Base-by-base conservation (phyloP, 2,113 vertebrate genomes). In the Peucedramus taeniatus region DNA sequence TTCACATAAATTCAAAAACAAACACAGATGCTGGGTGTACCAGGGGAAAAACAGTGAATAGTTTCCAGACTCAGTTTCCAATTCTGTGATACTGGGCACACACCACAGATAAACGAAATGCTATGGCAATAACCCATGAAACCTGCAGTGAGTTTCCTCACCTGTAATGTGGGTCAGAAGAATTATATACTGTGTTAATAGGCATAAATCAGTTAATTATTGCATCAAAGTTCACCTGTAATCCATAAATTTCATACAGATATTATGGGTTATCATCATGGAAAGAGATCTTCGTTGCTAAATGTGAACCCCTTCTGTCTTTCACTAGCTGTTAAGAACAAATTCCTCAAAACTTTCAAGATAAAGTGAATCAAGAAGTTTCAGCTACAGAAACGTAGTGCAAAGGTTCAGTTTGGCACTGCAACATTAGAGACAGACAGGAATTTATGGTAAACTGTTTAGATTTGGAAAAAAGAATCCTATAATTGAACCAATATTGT, bases 351-450 rank as follows among this genome's bases (percentile, higher is more conserved):
- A 93, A 78, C 77, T 93, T 87, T 76, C 64, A 70, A 85, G 76
- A 75, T 53, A 71, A 96, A 96, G 47, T 93, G 82, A 93, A 94
- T 93, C 56, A 61, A 74, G 66, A 96, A 95, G 80, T 96, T 94
- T 91, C 93, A 96, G 90, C 90, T 96, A 91, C 81, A 87, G 83
- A 95, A 84, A 95, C 1, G 3, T 93, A 97, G 97, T 72, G 96
- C 89, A 94, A 95, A 96, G 74, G 53, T 94, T 94, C 96, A 71
- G 94, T 98, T 98, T 98, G 98, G 98, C 98, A 98, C 98, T 93
- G 97, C 63, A 96, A 98, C 50, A 81, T 88, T 97, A 95, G 51
- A 85, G 93, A 97, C 94, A 97, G 94, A 97, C 39, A 88, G 93
- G 83, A 91, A 57, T 72, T 94, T 89, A 96, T 56, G 89, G 95